Conservation (phyloP, 2,113 vertebrate genomes). For the Bambusicola thoracicus region DNA sequence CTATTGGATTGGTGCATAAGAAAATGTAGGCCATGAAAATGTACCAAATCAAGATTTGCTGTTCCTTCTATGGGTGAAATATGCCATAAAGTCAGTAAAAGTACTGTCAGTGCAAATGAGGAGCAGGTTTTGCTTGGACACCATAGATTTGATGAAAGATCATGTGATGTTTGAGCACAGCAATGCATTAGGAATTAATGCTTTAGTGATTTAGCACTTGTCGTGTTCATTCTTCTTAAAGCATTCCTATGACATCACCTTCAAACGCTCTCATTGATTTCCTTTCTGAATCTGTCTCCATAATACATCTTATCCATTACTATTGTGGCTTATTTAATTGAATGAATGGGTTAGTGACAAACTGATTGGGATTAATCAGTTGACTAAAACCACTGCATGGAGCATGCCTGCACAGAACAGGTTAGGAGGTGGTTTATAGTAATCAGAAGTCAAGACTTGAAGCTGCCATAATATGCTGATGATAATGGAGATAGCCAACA, state of each 20-base stretch:
- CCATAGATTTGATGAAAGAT: background rate
- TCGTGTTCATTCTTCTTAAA: conserved; percentile 58
- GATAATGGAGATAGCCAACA: background rate
- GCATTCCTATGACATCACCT: conserved; percentile 55
- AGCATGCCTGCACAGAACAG: background rate
- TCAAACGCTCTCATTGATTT: conserved; percentile 20
- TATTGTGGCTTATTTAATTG: conserved; percentile 50
- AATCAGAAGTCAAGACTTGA: background rate
- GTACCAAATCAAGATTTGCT: background rate
- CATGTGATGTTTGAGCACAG: background rate
- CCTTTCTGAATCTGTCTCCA: conserved; percentile 18
- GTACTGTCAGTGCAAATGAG: background rate
- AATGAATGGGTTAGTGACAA: conserved; percentile 44
- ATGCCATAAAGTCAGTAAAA: background rate
- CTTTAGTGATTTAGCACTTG: conserved; percentile 58
- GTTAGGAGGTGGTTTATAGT: background rate
- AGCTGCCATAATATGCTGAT: background rate
- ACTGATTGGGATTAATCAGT: conserved; percentile 17
- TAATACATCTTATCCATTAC: background rate
- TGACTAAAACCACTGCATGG: background rate
- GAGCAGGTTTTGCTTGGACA: background rate
- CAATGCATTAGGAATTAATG: background rate
- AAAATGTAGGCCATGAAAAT: background rate
- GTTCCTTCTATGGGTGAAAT: background rate
- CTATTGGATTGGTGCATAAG: background rate